Evolutionary conservation across 2,888 invertebrate genomes (phyloP).

Genomic region (Diogma glabrata): DNA sequence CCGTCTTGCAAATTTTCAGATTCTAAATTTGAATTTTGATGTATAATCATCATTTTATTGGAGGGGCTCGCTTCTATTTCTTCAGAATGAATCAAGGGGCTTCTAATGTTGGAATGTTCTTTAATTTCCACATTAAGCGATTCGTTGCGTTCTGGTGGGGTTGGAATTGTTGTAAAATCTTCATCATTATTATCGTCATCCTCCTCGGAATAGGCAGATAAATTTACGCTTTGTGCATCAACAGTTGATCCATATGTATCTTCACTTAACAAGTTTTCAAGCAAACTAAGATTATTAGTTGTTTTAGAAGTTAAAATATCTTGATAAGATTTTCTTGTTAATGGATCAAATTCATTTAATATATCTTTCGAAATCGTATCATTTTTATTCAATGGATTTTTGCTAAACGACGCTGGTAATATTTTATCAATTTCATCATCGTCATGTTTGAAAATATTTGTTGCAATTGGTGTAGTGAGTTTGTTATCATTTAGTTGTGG

Average conservation of each 20-base stretch:
- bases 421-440: too few species aligned
- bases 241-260: slow-evolving; percentile 53
- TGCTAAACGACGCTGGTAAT: too few species aligned
- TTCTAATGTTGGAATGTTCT: not conserved
- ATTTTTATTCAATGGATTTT: not conserved
- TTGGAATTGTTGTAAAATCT: slow-evolving; percentile 35
- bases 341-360: slow-evolving; percentile 64
- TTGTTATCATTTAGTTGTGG: not conserved
- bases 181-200: slow-evolving; percentile 37
- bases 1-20: slow-evolving; percentile 32
- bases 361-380: slow-evolving; percentile 37
- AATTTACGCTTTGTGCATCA: slow-evolving; percentile 32
- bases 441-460: not conserved
- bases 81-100: not conserved
- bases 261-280: slow-evolving; percentile 55
- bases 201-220: slow-evolving; percentile 23
- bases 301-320: slow-evolving; percentile 25
- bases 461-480: not conserved
- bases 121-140: slow-evolving; percentile 35
- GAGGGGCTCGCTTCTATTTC: too few species aligned
- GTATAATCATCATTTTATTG: slow-evolving; percentile 27
- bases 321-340: slow-evolving; percentile 28
- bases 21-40: slow-evolving; percentile 30
- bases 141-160: slow-evolving; percentile 51
- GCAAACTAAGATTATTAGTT: slow-evolving; percentile 49